These are phyloP conservation scores for Sebastes reedi DNA, from an alignment of 2,797 vertebrate species.

Conservation along the genomic window DNA sequence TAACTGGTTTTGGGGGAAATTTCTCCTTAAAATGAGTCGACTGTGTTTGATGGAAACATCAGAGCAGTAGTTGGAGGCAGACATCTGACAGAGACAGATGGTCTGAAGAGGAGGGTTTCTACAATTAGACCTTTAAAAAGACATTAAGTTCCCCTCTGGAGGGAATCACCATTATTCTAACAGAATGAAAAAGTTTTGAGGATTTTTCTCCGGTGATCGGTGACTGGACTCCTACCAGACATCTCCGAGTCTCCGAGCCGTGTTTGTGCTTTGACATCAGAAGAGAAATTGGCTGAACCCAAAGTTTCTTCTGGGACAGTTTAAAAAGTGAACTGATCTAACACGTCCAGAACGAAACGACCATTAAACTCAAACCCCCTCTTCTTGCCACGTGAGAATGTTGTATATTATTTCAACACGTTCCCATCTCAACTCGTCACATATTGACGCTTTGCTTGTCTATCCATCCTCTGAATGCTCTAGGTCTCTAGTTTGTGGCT, in stretches of 20 bases:
- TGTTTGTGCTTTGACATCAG: not conserved
- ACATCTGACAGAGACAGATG: constrained; percentile 41
- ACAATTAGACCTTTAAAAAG: constrained; percentile 20
- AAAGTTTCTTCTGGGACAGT: not conserved
- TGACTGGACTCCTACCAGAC: not conserved
- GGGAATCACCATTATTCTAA: not conserved
- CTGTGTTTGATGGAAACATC: constrained; percentile 34
- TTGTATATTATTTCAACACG: too few species aligned
- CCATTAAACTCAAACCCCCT: not conserved
- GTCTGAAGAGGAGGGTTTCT: constrained; percentile 6
- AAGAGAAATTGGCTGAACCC: not conserved
- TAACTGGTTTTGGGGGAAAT: not conserved
- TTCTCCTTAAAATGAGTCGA: not conserved
- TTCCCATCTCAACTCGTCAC: too few species aligned
- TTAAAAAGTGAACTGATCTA: not conserved
- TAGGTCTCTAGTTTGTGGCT: too few species aligned
- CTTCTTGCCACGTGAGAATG: not conserved
- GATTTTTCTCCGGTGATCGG: not conserved
- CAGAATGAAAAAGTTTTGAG: not conserved
- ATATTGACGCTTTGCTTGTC: too few species aligned
- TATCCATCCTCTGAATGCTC: too few species aligned
- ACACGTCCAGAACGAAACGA: not conserved
- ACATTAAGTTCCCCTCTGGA: not conserved
- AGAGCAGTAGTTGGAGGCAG: constrained; percentile 13
- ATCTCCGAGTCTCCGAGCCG: not conserved